These are phyloP conservation scores for Nesidiocoris tenuis DNA, from an alignment of 2,888 invertebrate species.

Conservation along the genomic window DNA sequence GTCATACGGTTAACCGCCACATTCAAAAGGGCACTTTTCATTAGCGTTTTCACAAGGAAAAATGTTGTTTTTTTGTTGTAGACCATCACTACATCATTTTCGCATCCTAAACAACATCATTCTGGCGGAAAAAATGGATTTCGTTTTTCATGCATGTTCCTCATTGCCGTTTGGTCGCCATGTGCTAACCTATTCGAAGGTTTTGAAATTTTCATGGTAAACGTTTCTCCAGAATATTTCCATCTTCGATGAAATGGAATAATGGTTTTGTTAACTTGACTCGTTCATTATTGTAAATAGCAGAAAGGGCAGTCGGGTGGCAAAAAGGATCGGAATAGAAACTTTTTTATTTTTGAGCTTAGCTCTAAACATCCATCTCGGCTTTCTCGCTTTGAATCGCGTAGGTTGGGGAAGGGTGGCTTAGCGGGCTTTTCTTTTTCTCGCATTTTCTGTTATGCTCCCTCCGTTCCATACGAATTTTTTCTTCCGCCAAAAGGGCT, in stretches of 20 bases:
- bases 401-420: slow-evolving; percentile 3
- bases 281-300: neutral
- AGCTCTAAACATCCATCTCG: slow-evolving; percentile 22
- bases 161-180: too few relatives aligned
- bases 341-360: slow-evolving; percentile 18
- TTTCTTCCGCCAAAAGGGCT: neutral
- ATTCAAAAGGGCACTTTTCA: too few relatives aligned
- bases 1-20: too few relatives aligned
- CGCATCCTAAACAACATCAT: too few relatives aligned
- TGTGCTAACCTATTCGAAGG: too few relatives aligned
- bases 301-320: neutral
- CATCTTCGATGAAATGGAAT: neutral
- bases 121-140: too few relatives aligned
- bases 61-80: too few relatives aligned
- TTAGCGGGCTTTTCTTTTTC: neutral
- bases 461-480: neutral
- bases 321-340: neutral
- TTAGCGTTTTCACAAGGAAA: too few relatives aligned
- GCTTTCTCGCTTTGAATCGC: neutral
- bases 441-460: neutral
- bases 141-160: too few relatives aligned
- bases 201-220: too few relatives aligned
- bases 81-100: too few relatives aligned
- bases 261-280: neutral
- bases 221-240: too few relatives aligned